phyloP scores from a whole-genome alignment of 2,797 vertebrate genomes.

The Momotus momota region DNA sequence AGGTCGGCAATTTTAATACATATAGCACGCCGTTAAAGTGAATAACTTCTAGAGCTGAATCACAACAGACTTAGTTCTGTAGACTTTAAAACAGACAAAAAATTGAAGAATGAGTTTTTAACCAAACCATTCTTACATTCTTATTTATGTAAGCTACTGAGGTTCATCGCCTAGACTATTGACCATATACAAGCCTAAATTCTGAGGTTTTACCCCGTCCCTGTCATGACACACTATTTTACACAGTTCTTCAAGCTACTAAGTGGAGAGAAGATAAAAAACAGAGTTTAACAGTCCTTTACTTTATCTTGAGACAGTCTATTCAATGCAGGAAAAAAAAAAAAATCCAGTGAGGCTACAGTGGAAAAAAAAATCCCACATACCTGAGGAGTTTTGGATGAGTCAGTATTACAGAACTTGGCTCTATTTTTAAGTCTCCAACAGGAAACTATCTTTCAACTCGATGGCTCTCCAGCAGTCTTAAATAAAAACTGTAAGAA shows the following conservation, averaged over 20 bases:
- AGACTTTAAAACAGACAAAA: background rate
- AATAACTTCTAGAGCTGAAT: background rate
- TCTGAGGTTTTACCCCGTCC: background rate
- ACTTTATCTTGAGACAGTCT: background rate
- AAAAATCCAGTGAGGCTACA: background rate
- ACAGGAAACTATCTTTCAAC: background rate
- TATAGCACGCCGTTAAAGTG: background rate
- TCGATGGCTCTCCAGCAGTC: background rate
- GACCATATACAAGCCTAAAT: background rate
- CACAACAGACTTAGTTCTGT: background rate
- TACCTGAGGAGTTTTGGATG: background rate
- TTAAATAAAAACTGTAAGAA: background rate
- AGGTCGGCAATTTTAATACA: background rate
- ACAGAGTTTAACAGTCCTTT: background rate
- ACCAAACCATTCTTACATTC: background rate
- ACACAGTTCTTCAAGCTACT: background rate
- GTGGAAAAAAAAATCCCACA: background rate
- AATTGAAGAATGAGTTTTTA: background rate
- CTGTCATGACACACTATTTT: background rate
- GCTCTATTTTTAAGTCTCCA: background rate
- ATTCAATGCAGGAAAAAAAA: background rate
- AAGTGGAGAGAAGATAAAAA: background rate
- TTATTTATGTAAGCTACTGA: background rate
- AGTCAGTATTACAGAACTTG: background rate
- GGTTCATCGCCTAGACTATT: accelerated